A percentile compares a stretch with the other conserved stretches of the same genome.
These are phyloP conservation scores for Phymanthus crucifer DNA, from an alignment of 92 coral and sea anemone species.

Conservation along the genomic window DNA sequence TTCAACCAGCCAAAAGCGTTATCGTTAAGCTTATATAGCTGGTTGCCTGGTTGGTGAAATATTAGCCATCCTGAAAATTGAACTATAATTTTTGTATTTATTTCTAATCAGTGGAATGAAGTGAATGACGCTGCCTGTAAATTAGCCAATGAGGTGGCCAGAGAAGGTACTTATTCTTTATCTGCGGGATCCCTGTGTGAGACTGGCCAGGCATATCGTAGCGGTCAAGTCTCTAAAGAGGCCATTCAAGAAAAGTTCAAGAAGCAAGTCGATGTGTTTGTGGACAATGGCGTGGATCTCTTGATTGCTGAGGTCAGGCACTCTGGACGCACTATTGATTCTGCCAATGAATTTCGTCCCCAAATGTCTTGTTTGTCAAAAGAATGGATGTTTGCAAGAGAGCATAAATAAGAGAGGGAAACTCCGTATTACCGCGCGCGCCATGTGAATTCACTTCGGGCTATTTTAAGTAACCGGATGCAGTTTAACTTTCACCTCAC, in stretches of 20 bases:
- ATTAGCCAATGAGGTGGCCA: constrained; percentile 58
- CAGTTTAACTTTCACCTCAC: too few relatives aligned
- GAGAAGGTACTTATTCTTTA: constrained; percentile 40
- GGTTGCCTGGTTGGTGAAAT: not conserved
- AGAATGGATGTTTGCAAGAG: too few relatives aligned
- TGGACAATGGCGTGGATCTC: constrained; percentile 47
- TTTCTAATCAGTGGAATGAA: constrained; percentile 54
- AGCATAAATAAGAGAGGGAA: too few relatives aligned
- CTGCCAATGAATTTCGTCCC: not conserved
- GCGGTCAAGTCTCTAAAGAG: constrained; percentile 49
- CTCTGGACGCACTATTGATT: not conserved
- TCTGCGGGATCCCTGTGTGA: constrained; percentile 62
- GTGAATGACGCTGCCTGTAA: constrained; percentile 77
- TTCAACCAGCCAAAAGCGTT: too few relatives aligned
- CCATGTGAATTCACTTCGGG: too few relatives aligned
- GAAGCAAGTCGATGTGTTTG: constrained; percentile 43
- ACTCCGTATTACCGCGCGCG: too few relatives aligned
- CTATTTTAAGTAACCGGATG: too few relatives aligned
- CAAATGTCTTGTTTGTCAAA: not conserved
- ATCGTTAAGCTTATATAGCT: not conserved
- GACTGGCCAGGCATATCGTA: constrained; percentile 38
- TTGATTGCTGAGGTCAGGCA: constrained; percentile 61
- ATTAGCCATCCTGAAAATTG: not conserved
- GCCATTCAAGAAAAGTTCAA: constrained; percentile 38
- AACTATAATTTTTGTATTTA: too few relatives aligned